Base-by-base conservation (phyloP, 2,888 invertebrate species). In the Sarcophaga subvicina region DNA sequence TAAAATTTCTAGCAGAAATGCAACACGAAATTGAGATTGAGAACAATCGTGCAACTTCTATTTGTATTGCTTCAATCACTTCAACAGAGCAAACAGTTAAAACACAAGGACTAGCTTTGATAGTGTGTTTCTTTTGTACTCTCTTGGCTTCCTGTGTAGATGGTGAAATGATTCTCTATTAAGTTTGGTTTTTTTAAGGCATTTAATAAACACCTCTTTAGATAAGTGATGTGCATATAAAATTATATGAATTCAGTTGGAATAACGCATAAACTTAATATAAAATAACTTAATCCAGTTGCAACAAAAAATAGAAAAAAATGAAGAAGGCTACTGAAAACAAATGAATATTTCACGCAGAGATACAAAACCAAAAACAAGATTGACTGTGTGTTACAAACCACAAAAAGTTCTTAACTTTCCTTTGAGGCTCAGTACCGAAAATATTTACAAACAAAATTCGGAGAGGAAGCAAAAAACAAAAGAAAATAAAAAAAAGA, bases 391-490 rank as follows among this genome's bases (percentile, higher is more conserved):
- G 37, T 37, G 17, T 17, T 14, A 80, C 84, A 47, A 76, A 80
- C 84, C 84, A 80, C 80, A 84, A 80, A 84, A 80, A 80, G 80
- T 84, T 84, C 83, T 84, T 76, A 84, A 80, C 76, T 76, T 81
- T 71, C 75, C 75, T 84, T 84, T 84, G 84, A 84, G 76, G 67
- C 78, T 67, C 17, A 49, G 54, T 62, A 37, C 37, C 37, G 37
- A 37, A 37, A 1, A 37, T 37, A 17, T 49, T 79, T 10, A 63
- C 4, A 25, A 49, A 62, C 64, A 54, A 54, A 54, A 54, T 17
- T 37, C 37, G 37, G 3, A 60, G 60, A 80, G 17, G 10, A 59
- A 22, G 27, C 25, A 64, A 75, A 75, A 49, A 59, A 14, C 4
- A 59, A 59, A 5, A 22, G n/a, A 22, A n/a, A 62, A 11, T 20